Evolutionary conservation across 2,888 invertebrate species (phyloP), one percentile per base, ranked within the genome.

Genomic region (Cheilosia vulpina): DNA sequence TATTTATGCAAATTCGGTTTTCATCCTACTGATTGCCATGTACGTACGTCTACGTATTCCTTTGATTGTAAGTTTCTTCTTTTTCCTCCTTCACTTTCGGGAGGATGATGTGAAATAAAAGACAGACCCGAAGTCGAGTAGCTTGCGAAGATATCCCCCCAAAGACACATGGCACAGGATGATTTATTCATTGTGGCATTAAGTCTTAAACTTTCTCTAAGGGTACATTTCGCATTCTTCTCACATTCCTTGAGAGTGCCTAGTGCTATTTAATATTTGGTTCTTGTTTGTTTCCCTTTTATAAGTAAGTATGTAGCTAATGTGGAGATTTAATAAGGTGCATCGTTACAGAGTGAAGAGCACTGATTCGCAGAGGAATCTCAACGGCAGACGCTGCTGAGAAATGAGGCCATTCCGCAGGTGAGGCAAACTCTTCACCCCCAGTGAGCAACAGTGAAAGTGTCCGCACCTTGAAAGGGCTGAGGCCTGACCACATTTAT

Each of bases 141-240:
- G 52, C 71, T 79, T 65, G 41, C 41, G 79, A 79, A 60, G 79
- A 84, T 79, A 66, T 66, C 65, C 66, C 84, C 84, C 79, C 69
- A 76, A 75, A 66, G 75, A 71, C 79, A 31, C 60, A 38, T 47
- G 63, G 62, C 69, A 43, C 34, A 11, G 55, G 45, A 78, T 84
- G 84, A 79, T 80, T 84, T 84, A 84, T 84, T 84, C 75, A 84
- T 76, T 76, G 65, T 60, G 75, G 57, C 79, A 69, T 65, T 84
- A 58, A n/a, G 53, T 43, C 83, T 53, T 65, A 65, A 84, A 69
- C 65, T 73, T 79, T 60, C 77, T 63, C 58, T 15, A 4, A 13
- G 52, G 60, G 73, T 38, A 21, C 38, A 84, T 79, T 79, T 63
- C 50, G 69, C 57, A 79, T 75, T 84, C 75, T 4, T 17, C 45